A percentile compares a stretch with the other conserved stretches of the same genome.
Evolutionary conservation across 2,888 invertebrate genomes (phyloP).

Genomic region (Flexamia atlantica): DNA sequence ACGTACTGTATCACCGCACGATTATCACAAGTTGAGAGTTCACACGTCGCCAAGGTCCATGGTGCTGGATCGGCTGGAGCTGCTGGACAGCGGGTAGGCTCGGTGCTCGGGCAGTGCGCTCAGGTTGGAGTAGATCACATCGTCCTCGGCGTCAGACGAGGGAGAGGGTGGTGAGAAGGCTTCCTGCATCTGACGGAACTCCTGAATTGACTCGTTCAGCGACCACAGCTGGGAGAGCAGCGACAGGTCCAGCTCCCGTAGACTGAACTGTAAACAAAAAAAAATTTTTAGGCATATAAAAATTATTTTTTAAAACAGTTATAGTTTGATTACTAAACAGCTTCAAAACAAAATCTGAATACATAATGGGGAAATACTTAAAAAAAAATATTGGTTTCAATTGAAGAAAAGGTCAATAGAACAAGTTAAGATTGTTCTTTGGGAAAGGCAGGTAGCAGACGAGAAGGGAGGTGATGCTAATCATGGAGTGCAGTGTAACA

Average conservation of each 20-base stretch:
- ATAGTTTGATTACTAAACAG: no score
- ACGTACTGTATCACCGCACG: neutral
- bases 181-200: constrained; percentile 85
- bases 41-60: constrained; percentile 68
- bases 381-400: no score
- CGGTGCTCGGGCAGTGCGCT: constrained; percentile 65
- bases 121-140: constrained; percentile 67
- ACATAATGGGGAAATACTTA: no score
- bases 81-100: constrained; percentile 66
- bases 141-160: constrained; percentile 70
- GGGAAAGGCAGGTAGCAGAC: no score
- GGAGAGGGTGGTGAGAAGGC: constrained; percentile 69
- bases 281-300: constrained; percentile 50
- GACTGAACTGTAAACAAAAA: constrained; percentile 83
- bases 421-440: no score
- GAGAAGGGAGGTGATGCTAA: no score
- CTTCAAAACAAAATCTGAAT: no score
- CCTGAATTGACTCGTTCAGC: constrained; percentile 94
- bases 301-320: no score
- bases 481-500: no score
- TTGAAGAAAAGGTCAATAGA: no score
- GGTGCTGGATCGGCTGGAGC: constrained; percentile 68
- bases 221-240: constrained; percentile 95
- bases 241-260: constrained; percentile 93
- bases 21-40: constrained; percentile 28